Evolutionary conservation across 2,113 vertebrate species (phyloP), one percentile per base, ranked within the genome.

Genomic region (Pongo abelii): DNA sequence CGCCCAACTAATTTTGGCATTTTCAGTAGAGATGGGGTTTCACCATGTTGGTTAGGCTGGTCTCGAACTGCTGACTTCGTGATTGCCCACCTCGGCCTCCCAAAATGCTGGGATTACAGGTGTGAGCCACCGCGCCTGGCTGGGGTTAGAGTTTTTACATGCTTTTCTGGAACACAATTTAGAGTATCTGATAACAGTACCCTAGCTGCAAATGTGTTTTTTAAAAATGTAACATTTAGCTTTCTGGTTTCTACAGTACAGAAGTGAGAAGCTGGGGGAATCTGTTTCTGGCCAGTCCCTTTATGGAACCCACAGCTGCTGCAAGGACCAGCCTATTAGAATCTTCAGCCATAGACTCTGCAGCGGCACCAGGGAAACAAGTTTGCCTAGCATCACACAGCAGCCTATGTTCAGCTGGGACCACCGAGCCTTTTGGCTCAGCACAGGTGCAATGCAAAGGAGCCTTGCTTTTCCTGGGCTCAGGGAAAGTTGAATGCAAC

Each of bases 371-470:
- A 20, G 59, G 11, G 27, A 43, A 52, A 70, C n/a, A 40, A 52
- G 43, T 27, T 11, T 4, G 43, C n/a, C 52, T 25, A 13, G 81
- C 17, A 9, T 12, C 35, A 38, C 43, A 23, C 8, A 11, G 75
- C 3, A 2, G 81, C 5, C 5, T 32, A 2, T 1, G 0, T 38
- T 78, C n/a, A 4, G 23, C 8, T 38, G 70, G 27, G 8, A 10
- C 52, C 23, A 38, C 22, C 11, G 17, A 17, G 8, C 32, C 70
- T 23, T 25, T 32, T 3, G 69, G 50, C 43, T 43, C 43, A 3
- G 70, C 43, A 48, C 17, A 64, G 43, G 40, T 27, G 57, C 35
- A 3, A 8, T 18, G 46, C 35, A 52, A 64, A 85, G 35, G 67
- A 92, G 9, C 38, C 40, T 84, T 6, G n/a, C 43, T 70, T 27